phyloP scores from a whole-genome alignment of 2,797 vertebrate species.

The Trichosurus vulpecula region DNA sequence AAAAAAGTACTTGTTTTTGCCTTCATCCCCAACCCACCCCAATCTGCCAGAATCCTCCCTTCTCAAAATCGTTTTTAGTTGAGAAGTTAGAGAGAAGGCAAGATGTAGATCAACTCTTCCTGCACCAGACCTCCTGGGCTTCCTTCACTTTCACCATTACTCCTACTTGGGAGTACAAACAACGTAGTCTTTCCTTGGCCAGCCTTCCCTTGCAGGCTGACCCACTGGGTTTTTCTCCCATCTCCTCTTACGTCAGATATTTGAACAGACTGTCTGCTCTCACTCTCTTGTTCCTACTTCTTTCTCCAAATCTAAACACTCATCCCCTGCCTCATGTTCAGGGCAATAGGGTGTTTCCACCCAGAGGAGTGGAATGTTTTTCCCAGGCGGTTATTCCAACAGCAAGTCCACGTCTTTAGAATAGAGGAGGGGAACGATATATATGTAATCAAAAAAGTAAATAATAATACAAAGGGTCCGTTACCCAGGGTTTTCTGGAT shows the following conservation, averaged over 20 bases:
- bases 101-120: background rate
- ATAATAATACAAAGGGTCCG: slow-evolving; percentile 54
- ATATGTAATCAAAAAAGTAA: slow-evolving; percentile 67
- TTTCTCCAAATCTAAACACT: slow-evolving; percentile 49
- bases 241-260: slow-evolving; percentile 23
- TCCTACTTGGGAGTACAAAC: background rate
- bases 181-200: background rate
- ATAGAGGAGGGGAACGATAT: slow-evolving; percentile 40
- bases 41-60: background rate
- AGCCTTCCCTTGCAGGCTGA: slow-evolving; percentile 14
- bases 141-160: background rate
- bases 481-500: slow-evolving; percentile 55
- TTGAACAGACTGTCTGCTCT: slow-evolving; percentile 25
- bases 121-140: background rate
- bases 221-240: background rate
- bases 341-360: slow-evolving; percentile 55
- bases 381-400: slow-evolving; percentile 47
- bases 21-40: background rate
- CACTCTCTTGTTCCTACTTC: slow-evolving; percentile 37
- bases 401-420: slow-evolving; percentile 59
- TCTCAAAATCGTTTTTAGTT: background rate
- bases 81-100: background rate
- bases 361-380: slow-evolving; percentile 57
- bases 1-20: background rate
- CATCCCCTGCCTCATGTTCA: slow-evolving; percentile 45